These are phyloP conservation scores for Arenaria interpres DNA, from an alignment of 2,113 vertebrate genomes.

Conservation along the genomic window DNA sequence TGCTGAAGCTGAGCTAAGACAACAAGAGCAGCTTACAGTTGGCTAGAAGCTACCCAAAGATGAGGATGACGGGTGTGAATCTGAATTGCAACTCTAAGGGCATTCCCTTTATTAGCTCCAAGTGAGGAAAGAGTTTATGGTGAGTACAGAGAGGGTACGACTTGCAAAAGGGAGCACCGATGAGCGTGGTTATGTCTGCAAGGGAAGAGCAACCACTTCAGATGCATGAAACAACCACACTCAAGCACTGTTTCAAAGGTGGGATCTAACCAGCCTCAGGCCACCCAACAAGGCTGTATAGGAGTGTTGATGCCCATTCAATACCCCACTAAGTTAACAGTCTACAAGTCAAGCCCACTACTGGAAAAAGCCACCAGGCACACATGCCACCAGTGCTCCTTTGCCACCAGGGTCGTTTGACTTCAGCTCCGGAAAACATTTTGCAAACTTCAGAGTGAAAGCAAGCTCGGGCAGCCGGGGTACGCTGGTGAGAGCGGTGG, in stretches of 20 bases:
- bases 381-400: not conserved
- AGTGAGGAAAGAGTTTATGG: not conserved
- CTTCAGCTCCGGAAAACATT: not conserved
- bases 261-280: not conserved
- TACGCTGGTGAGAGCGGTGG: not conserved
- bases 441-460: not conserved
- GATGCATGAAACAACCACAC: fast-evolving
- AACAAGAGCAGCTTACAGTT: not conserved
- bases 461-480: not conserved
- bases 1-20: not conserved
- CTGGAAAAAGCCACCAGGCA: not conserved
- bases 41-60: not conserved
- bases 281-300: not conserved
- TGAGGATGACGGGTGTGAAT: not conserved
- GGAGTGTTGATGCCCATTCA: not conserved
- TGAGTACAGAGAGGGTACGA: not conserved
- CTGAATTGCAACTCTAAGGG: not conserved
- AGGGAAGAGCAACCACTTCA: not conserved
- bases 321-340: not conserved
- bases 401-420: not conserved
- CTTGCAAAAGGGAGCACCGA: not conserved
- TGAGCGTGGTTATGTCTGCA: fast-evolving
- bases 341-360: not conserved
- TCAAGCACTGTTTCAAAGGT: not conserved
- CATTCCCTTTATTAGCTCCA: not conserved